Conservation (phyloP, 1,140 invertebrate genomes). For the Heliconius eleuchia region DNA sequence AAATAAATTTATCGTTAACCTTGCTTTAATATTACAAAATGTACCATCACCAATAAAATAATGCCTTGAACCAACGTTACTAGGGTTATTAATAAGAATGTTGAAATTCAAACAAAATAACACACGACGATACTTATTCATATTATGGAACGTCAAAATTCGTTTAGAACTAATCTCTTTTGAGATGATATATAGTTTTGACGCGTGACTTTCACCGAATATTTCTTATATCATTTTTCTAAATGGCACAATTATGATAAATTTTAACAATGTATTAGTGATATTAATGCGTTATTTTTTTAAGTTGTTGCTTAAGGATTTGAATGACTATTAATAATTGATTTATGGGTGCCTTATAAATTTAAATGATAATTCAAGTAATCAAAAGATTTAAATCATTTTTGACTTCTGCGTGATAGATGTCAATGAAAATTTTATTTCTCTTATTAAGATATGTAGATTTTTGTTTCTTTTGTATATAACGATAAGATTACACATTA, state of each 20-base stretch:
- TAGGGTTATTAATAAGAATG: neutral
- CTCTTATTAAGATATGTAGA: too few relatives aligned
- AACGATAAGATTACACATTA: too few relatives aligned
- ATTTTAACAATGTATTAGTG: constrained; percentile 49
- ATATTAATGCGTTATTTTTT: constrained; percentile 35
- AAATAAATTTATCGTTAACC: neutral
- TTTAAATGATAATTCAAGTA: too few relatives aligned
- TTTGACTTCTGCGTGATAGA: too few relatives aligned
- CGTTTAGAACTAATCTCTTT: constrained; percentile 54
- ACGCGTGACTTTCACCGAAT: constrained; percentile 60
- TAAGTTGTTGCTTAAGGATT: neutral
- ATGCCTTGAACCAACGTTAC: neutral
- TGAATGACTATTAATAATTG: neutral
- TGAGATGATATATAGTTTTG: constrained; percentile 56
- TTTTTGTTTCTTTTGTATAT: too few relatives aligned
- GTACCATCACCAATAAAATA: constrained; percentile 16
- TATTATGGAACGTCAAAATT: constrained; percentile 49
- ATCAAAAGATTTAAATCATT: too few relatives aligned
- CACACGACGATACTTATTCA: constrained; percentile 38
- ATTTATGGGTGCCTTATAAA: too few relatives aligned
- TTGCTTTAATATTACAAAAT: neutral
- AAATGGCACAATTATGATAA: constrained; percentile 49
- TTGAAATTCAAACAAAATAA: neutral
- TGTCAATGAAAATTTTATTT: too few relatives aligned
- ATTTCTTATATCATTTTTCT: constrained; percentile 51